These are phyloP conservation scores for Labeo rohita DNA, from an alignment of 2,113 vertebrate genomes.

Conservation along the genomic window DNA sequence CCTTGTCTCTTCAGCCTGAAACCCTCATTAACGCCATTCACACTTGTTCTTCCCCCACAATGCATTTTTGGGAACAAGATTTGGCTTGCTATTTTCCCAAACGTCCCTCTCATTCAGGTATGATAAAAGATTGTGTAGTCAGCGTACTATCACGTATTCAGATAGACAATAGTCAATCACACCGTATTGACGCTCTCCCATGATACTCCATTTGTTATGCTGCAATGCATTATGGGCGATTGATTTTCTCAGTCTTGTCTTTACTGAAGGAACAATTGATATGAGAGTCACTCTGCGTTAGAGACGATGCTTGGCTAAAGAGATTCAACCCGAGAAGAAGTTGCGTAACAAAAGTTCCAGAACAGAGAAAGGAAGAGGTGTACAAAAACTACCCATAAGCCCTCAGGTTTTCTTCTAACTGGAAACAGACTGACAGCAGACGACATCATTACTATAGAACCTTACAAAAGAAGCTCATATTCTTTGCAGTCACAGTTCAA, in stretches of 20 bases:
- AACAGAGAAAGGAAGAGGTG: background rate
- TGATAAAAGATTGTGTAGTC: background rate
- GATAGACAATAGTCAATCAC: conserved; percentile 25
- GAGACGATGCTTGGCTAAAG: background rate
- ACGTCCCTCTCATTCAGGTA: background rate
- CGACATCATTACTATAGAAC: background rate
- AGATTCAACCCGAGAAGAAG: background rate
- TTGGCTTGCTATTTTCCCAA: background rate
- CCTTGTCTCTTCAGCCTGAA: background rate
- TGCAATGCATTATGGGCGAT: background rate
- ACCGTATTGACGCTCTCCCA: background rate
- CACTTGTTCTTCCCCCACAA: background rate
- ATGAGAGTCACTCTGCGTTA: background rate
- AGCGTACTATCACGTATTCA: background rate
- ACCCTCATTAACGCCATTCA: conserved; percentile 9
- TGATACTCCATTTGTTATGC: background rate
- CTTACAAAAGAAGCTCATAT: background rate
- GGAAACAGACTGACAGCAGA: background rate
- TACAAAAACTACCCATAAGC: background rate
- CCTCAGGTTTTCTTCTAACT: background rate
- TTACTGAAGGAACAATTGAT: background rate
- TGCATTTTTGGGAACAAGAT: conserved; percentile 2
- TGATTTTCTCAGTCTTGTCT: background rate
- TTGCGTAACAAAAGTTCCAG: background rate
- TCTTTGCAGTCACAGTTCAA: background rate